These are phyloP conservation scores for Kuschelorhynchus macadamiae DNA, from an alignment of 2,888 invertebrate species.

Conservation along the genomic window DNA sequence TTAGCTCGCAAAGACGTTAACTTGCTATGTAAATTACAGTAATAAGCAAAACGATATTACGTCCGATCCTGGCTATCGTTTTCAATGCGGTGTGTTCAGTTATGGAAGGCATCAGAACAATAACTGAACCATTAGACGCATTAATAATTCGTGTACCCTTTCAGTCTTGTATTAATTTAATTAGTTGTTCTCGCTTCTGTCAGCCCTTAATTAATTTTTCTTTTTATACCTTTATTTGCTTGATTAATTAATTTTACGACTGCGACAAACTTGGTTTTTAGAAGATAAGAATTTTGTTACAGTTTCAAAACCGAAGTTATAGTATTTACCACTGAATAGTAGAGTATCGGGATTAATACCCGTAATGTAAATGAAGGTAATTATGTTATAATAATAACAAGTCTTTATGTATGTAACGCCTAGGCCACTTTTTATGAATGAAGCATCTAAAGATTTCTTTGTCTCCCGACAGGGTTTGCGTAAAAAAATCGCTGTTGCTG, in stretches of 20 bases:
- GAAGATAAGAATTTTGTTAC: too few relatives aligned
- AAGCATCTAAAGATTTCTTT: too few relatives aligned
- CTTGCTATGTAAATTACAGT: too few relatives aligned
- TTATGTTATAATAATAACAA: background rate
- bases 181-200: conserved; percentile 52
- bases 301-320: too few relatives aligned
- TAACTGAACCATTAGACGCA: conserved; percentile 56
- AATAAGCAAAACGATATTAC: too few relatives aligned
- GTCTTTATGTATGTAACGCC: too few relatives aligned
- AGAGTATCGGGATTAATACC: too few relatives aligned
- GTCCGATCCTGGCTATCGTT: conserved; percentile 12
- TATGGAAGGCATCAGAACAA: conserved; percentile 11
- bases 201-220: conserved; percentile 10
- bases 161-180: conserved; percentile 62
- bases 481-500: too few relatives aligned
- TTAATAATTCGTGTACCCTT: conserved; percentile 63
- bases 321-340: too few relatives aligned
- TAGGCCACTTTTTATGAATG: too few relatives aligned
- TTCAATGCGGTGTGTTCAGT: background rate
- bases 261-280: background rate
- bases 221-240: conserved; percentile 1
- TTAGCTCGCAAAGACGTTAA: too few relatives aligned
- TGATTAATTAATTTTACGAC: conserved; percentile 6
- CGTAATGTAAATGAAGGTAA: background rate
- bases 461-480: too few relatives aligned